Base-by-base conservation (phyloP, 2,113 vertebrate species). In the Edolisoma coerulescens region DNA sequence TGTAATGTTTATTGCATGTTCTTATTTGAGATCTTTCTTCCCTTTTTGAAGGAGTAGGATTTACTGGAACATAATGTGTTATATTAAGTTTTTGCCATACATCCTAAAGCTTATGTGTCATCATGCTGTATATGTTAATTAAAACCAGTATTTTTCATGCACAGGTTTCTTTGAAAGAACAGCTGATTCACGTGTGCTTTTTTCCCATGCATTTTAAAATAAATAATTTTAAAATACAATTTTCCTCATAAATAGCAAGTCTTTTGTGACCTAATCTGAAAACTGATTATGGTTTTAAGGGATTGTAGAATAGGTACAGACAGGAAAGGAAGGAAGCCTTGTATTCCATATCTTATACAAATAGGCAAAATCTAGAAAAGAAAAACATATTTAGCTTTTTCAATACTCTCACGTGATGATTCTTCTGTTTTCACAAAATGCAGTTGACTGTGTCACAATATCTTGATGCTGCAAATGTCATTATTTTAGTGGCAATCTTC, bases 391-490 rank as follows among this genome's bases (percentile, higher is more conserved):
- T 47, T 56, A 52, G 24, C 27, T 41, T 61, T 84, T 73, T 59
- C 5, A 0, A 9, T 80, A 39, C 9, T 67, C n/a, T 91, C 16
- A 74, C 0, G 0, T 44, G 20, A 35, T 80, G 14, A 9, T 86
- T 76, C 57, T 87, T 60, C 53, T 82, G 35, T 84, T 85, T 56
- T 56, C 30, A 74, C 5, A n/a, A 28, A 67, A 45, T 39, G 28
- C n/a, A 37, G 11, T 65, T 52, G 64, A n/a, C 32, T 27, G 13
- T 54, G 39, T 63, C 71, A 59, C 35, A n/a, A 42, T 89, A 80
- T 91, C 28, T 81, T 78, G 11, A 42, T 71, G 6, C 47, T 81
- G 65, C 35, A 74, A 33, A 67, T 67, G 22, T 82, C 45, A 45
- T 90, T 24, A 37, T 75, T 81, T 91, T 57, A 75, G 24, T 76